phyloP scores from a whole-genome alignment of 1,140 invertebrate species.

The Drosophila insularis region DNA sequence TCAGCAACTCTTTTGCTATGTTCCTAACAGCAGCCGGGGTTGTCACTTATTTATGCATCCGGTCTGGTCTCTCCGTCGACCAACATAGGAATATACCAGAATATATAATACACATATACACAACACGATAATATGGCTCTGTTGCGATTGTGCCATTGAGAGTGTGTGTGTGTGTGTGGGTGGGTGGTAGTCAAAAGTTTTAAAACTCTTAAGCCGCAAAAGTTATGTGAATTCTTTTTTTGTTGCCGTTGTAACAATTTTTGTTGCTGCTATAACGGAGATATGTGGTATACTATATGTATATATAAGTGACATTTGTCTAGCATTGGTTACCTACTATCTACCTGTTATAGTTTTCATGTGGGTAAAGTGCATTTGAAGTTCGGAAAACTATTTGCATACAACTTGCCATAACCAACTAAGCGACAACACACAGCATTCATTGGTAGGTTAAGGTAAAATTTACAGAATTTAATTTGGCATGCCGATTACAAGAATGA shows the following conservation, averaged over 20 bases:
- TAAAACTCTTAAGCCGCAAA: slow-evolving; percentile 4
- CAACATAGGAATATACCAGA: slow-evolving; percentile 19
- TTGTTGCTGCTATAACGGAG: not conserved
- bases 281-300: not conserved
- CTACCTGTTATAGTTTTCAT: not conserved
- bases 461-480: slow-evolving; percentile 23
- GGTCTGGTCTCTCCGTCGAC: slow-evolving; percentile 27
- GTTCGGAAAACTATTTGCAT: slow-evolving; percentile 52
- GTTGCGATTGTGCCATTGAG: slow-evolving; percentile 10
- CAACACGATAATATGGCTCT: slow-evolving; percentile 57
- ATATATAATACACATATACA: slow-evolving; percentile 44
- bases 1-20: slow-evolving; percentile 18
- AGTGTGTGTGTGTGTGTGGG: not conserved
- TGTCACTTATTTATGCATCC: slow-evolving; percentile 79
- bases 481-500: slow-evolving; percentile 21
- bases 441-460: slow-evolving; percentile 8
- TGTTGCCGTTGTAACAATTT: not conserved
- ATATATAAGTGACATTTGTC: not conserved
- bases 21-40: slow-evolving; percentile 41
- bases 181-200: slow-evolving; percentile 32
- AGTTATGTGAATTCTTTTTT: not conserved
- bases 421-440: not conserved
- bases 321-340: not conserved
- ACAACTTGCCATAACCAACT: slow-evolving; percentile 32
- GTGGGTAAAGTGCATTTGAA: slow-evolving; percentile 39